These are phyloP conservation scores for Sander vitreus DNA, from an alignment of 2,113 vertebrate genomes.

Conservation along the genomic window DNA sequence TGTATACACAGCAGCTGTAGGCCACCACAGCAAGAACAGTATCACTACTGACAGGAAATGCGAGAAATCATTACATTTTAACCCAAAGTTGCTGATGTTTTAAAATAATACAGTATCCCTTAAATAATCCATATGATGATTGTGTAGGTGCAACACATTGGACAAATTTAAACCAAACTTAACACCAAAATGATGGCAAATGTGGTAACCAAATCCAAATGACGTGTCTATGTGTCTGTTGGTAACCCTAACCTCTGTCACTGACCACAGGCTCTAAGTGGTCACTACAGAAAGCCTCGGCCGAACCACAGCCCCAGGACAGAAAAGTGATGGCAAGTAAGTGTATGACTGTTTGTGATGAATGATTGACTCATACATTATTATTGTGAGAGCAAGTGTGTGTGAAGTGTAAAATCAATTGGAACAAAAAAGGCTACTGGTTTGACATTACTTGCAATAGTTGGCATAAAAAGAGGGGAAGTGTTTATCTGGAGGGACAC, in stretches of 20 bases:
- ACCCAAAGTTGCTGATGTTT: too few species aligned
- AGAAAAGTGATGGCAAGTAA: not conserved
- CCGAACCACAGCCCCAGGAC: not conserved
- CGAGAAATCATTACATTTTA: too few species aligned
- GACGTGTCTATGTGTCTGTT: too few species aligned
- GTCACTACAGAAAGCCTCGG: conserved; percentile 55
- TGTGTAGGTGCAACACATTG: not conserved
- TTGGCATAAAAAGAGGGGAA: too few species aligned
- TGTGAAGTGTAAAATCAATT: not conserved
- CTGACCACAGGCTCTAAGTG: conserved; percentile 80
- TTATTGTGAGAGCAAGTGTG: too few species aligned
- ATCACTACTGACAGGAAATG: too few species aligned
- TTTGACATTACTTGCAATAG: not conserved
- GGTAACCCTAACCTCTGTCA: not conserved
- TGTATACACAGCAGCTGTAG: not conserved
- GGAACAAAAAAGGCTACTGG: not conserved
- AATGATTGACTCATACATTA: not conserved
- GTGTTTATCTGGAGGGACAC: not conserved
- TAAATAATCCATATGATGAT: too few species aligned
- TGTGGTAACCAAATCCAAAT: not conserved
- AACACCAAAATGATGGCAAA: not conserved
- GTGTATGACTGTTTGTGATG: not conserved
- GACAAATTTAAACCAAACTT: not conserved
- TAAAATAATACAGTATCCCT: too few species aligned
- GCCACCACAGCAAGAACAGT: too few species aligned